These are phyloP conservation scores for Arion vulgaris DNA, from an alignment of 1,140 invertebrate genomes.

Conservation along the genomic window DNA sequence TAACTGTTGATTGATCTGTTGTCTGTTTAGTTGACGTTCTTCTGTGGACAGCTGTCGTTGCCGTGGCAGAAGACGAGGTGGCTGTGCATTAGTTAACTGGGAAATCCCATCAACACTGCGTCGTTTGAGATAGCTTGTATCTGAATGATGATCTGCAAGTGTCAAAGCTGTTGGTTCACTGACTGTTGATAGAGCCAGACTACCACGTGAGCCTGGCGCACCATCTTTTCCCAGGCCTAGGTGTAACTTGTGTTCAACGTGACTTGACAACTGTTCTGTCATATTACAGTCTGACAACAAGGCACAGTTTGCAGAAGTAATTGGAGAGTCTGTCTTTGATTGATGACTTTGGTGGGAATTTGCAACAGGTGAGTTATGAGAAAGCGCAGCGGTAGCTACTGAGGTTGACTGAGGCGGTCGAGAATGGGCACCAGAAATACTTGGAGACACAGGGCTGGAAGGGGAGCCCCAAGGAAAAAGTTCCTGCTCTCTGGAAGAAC, in stretches of 20 bases:
- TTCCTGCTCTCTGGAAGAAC: slow-evolving; percentile 28
- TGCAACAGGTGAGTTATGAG: background rate
- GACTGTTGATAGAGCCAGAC: slow-evolving; percentile 34
- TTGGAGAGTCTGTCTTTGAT: background rate
- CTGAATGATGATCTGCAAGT: slow-evolving; percentile 15
- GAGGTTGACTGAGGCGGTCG: background rate
- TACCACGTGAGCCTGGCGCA: slow-evolving; percentile 39
- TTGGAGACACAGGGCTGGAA: slow-evolving; percentile 6
- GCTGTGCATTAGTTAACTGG: slow-evolving; percentile 39
- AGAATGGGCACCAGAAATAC: background rate
- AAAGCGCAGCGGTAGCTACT: background rate
- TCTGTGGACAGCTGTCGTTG: slow-evolving; percentile 61
- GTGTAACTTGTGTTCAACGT: background rate
- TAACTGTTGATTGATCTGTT: slow-evolving; percentile 66
- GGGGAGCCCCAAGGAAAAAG: slow-evolving; percentile 45
- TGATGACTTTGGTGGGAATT: background rate
- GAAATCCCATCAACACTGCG: slow-evolving; percentile 43
- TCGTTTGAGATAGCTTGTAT: slow-evolving; percentile 17
- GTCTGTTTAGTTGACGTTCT: slow-evolving; percentile 64
- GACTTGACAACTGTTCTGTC: background rate
- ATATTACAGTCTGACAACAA: background rate
- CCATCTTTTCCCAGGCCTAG: slow-evolving; percentile 23
- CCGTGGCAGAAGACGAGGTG: slow-evolving; percentile 57
- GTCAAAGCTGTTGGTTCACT: slow-evolving; percentile 35
- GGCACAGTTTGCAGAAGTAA: background rate